A percentile compares a stretch with the other conserved stretches of the same genome.
These are phyloP conservation scores for Ypsolopha sequella DNA, from an alignment of 2,888 invertebrate genomes.

Conservation along the genomic window DNA sequence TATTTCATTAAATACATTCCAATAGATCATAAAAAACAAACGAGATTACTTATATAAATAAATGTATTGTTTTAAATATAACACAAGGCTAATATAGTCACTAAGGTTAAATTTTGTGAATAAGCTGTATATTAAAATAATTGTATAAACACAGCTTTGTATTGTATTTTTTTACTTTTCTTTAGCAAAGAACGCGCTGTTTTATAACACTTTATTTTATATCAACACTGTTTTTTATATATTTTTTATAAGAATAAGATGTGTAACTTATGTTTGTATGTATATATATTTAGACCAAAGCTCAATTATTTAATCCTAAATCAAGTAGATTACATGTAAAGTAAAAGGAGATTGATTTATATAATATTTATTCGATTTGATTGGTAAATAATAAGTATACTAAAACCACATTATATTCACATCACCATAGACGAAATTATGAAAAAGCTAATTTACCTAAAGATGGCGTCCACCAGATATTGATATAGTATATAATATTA, in stretches of 20 bases:
- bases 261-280: slow-evolving; percentile 22
- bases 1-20: too few species aligned
- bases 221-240: not conserved
- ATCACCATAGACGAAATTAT: too few species aligned
- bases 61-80: too few species aligned
- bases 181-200: not conserved
- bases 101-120: slow-evolving; percentile 2
- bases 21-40: too few species aligned
- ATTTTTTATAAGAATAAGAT: not conserved
- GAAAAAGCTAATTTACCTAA: too few species aligned
- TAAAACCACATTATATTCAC: too few species aligned
- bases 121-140: slow-evolving; percentile 6
- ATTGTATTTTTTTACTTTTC: not conserved
- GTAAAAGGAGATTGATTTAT: slow-evolving; percentile 22
- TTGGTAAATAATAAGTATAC: not conserved
- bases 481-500: too few species aligned
- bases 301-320: slow-evolving; percentile 24
- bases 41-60: too few species aligned
- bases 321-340: slow-evolving; percentile 1
- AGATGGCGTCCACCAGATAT: too few species aligned
- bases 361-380: slow-evolving; percentile 29
- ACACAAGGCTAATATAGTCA: too few species aligned
- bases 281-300: slow-evolving; percentile 43
- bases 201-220: not conserved
- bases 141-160: not conserved